A percentile compares a stretch with the other conserved stretches of the same genome.
phyloP scores from a whole-genome alignment of 1,140 invertebrate species.

The Ceratina australensis region DNA sequence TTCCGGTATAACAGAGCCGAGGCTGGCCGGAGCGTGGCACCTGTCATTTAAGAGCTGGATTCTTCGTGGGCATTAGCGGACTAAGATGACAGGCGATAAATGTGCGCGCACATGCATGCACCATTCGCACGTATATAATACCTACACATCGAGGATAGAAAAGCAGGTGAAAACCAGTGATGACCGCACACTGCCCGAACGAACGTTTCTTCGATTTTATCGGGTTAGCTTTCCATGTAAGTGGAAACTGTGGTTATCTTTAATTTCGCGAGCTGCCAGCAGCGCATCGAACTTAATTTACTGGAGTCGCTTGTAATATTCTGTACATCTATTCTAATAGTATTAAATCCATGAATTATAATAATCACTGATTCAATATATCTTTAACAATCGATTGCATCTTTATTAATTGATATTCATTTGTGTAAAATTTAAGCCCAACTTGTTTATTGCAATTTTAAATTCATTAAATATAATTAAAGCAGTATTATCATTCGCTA shows the following conservation, averaged over 20 bases:
- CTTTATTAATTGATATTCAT: too few species aligned
- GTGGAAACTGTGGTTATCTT: slow-evolving; percentile 3
- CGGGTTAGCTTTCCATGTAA: slow-evolving; percentile 19
- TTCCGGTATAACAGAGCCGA: slow-evolving; percentile 37
- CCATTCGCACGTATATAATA: background rate
- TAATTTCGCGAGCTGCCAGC: too few species aligned
- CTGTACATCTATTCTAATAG: too few species aligned
- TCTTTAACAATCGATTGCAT: too few species aligned
- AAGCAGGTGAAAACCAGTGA: slow-evolving; percentile 64
- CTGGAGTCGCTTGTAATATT: background rate
- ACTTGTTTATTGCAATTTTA: too few species aligned
- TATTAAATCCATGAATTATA: too few species aligned
- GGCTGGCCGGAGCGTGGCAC: slow-evolving; percentile 46
- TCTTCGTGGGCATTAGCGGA: slow-evolving; percentile 47
- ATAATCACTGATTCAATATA: too few species aligned
- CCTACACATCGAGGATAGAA: slow-evolving; percentile 44
- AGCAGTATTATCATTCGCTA: too few species aligned
- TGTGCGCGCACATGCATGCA: slow-evolving; percentile 13
- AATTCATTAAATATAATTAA: too few species aligned
- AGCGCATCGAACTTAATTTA: background rate
- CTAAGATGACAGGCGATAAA: slow-evolving; percentile 62
- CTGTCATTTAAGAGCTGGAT: slow-evolving; percentile 54
- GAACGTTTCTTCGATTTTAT: slow-evolving; percentile 33
- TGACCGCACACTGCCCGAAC: background rate
- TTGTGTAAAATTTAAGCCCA: too few species aligned